Evolutionary conservation across 1,140 invertebrate species (phyloP), one percentile per base, ranked within the genome.

Genomic region (Drosophila lacertosa): DNA sequence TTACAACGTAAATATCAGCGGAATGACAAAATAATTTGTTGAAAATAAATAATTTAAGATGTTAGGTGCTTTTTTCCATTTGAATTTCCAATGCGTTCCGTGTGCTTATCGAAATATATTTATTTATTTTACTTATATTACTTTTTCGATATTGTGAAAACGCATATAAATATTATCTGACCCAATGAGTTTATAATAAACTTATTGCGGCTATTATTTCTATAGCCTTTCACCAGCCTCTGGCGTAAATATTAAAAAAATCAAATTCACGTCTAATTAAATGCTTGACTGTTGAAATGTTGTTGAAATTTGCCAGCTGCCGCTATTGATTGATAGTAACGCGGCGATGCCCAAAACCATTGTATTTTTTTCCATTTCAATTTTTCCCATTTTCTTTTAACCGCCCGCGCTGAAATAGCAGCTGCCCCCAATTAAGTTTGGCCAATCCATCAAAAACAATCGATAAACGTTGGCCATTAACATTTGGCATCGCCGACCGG

Each of bases 271-370:
- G 40, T 57, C 26, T 32, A 54, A 48, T 55, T 69, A 50, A 54
- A 69, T 39, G 44, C 47, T 42, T 55, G 32, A 47, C 40, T 45
- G 59, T 42, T 6, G 32, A 40, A 55, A 59, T 64, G 60, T 59
- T 64, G 66, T 50, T 69, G 59, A 69, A 69, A 47, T 69, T 42
- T 40, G 42, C 59, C 66, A 69, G 66, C 66, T 64, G 66, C 59
- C 59, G 37, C 20, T 47, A 67, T 42, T 69, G 66, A 69, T 69
- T 64, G 66, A 69, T 69, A 24, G 59, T 37, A 53, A 44, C 44
- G 64, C 13, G 57, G 15, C 18, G 50, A 44, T 67, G 40, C 15
- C n/a, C 20, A 51, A 33, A 13, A 16, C 18, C 33, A 54, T 22
- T n/a, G n/a, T n/a, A n/a, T n/a, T n/a, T n/a, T n/a, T 53, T 37